These are phyloP conservation scores for Acrossocheilus wenchowensis DNA, from an alignment of 2,797 vertebrate species.

Conservation along the genomic window DNA sequence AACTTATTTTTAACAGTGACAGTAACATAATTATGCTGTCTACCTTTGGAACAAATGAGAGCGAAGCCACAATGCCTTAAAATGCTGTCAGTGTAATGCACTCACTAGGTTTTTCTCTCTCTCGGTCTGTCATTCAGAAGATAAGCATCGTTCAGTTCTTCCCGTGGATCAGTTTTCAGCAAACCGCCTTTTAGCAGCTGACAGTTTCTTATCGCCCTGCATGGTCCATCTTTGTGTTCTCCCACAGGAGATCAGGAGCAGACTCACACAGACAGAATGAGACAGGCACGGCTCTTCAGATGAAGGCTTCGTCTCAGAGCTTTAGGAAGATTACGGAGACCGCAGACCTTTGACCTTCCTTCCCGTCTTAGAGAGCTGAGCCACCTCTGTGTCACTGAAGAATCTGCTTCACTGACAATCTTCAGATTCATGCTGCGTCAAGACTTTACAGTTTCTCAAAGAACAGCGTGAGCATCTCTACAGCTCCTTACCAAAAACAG, in stretches of 20 bases:
- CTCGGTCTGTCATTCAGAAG: conserved; percentile 70
- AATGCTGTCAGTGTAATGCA: background rate
- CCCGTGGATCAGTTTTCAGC: conserved; percentile 76
- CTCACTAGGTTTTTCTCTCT: background rate
- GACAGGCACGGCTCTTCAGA: background rate
- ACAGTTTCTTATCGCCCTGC: conserved; percentile 81
- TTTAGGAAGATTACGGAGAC: conserved; percentile 1
- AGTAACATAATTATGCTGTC: background rate
- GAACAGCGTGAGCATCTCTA: too few species aligned
- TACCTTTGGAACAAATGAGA: background rate
- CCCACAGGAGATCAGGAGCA: conserved; percentile 36
- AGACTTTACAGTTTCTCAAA: background rate
- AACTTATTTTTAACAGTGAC: background rate
- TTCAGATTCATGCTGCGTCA: background rate
- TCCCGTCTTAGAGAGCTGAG: conserved; percentile 1
- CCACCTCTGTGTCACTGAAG: background rate
- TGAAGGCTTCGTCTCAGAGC: background rate
- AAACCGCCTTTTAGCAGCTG: conserved; percentile 80
- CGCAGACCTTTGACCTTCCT: conserved; percentile 6
- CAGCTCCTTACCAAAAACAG: background rate
- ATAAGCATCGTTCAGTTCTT: conserved; percentile 76
- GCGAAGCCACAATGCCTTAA: background rate
- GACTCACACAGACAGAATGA: background rate
- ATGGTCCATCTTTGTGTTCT: conserved; percentile 79
- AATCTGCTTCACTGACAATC: conserved; percentile 4